Evolutionary conservation across 2,797 vertebrate species (phyloP).

Genomic region (Peromyscus eremicus): DNA sequence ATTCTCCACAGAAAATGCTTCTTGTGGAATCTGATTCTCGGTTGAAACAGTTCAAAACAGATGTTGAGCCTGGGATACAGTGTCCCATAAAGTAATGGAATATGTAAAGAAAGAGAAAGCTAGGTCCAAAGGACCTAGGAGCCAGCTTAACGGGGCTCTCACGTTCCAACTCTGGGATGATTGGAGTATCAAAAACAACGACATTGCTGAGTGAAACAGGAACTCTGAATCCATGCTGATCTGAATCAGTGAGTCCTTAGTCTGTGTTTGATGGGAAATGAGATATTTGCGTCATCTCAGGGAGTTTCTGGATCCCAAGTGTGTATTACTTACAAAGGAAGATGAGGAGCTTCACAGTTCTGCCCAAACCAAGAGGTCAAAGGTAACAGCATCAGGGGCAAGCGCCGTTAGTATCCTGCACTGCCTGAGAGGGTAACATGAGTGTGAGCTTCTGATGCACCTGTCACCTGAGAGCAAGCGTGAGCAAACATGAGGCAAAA

Average conservation of each 20-base stretch:
- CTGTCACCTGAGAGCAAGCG: neutral
- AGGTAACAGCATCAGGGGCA: neutral
- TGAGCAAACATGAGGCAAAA: neutral
- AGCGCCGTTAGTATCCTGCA: neutral
- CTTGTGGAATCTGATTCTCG: neutral
- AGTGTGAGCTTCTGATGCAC: neutral
- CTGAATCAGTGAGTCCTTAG: neutral
- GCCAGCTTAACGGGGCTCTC: neutral
- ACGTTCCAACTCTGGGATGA: neutral
- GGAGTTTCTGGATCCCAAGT: neutral
- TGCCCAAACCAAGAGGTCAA: neutral
- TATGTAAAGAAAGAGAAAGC: neutral
- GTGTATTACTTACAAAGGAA: neutral
- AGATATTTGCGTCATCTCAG: neutral
- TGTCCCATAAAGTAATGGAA: neutral
- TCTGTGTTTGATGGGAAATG: neutral
- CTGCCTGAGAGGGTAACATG: neutral
- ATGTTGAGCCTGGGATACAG: neutral
- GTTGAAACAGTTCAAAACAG: neutral
- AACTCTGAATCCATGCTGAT: neutral
- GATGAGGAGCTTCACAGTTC: neutral
- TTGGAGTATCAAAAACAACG: neutral
- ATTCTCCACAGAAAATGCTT: neutral
- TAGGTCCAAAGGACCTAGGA: neutral
- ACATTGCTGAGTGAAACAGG: neutral